Percentiles rank a stretch among this genome's conserved stretches.
phyloP scores from a whole-genome alignment of 2,888 invertebrate genomes.

The Phytoseiulus persimilis region DNA sequence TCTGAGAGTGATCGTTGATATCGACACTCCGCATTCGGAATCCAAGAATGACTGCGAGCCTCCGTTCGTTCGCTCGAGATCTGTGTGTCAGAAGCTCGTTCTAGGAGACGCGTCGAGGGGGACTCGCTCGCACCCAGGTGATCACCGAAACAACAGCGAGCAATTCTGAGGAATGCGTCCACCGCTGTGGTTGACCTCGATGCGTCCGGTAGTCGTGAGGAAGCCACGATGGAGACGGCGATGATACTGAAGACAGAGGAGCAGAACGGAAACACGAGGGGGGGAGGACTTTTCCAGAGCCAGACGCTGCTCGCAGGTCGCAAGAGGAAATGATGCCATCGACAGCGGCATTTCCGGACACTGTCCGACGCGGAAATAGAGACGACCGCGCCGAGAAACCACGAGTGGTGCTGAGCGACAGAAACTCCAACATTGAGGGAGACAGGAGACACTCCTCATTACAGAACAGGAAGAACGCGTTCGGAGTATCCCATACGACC shows the following conservation, averaged over 20 bases:
- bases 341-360: background rate
- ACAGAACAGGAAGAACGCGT: background rate
- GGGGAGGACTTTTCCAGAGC: background rate
- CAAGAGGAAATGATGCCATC: constrained; percentile 5
- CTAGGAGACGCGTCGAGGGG: too few relatives aligned
- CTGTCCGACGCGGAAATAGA: background rate
- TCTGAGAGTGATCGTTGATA: too few relatives aligned
- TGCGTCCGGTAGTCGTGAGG: too few relatives aligned
- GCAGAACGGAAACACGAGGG: background rate
- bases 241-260: background rate
- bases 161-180: too few relatives aligned
- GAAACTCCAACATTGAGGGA: background rate
- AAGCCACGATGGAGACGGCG: background rate
- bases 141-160: too few relatives aligned
- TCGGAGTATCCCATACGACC: background rate
- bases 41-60: too few relatives aligned
- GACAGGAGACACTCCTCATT: background rate
- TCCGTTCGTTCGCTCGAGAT: too few relatives aligned
- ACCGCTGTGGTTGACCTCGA: too few relatives aligned
- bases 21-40: too few relatives aligned
- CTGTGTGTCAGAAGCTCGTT: too few relatives aligned
- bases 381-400: background rate
- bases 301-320: background rate
- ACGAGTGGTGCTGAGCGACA: background rate
- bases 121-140: too few relatives aligned